Evolutionary conservation across 2,113 vertebrate genomes (phyloP), one percentile per base, ranked within the genome.

Genomic region (Nothoprocta pentlandii): DNA sequence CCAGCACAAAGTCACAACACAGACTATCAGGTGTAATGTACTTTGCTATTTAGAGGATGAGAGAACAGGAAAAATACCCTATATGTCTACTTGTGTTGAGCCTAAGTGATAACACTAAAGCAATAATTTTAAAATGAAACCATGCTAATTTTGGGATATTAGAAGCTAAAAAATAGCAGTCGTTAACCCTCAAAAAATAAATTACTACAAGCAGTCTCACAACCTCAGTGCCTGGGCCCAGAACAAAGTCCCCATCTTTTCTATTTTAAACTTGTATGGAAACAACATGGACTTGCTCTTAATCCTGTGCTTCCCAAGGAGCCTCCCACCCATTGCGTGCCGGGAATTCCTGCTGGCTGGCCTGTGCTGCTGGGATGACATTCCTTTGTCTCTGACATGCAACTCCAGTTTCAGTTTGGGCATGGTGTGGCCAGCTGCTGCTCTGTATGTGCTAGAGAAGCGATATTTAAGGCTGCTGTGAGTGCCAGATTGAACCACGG

Each of bases 291-390:
- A 12, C 41, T 89, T n/a, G n/a, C 61, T 78, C 11, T 63, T 63
- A 63, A 44, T 81, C 69, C 64, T 8, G 0, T 19, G 30, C 22
- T 68, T 74, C 32, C 2, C 36, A 53, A 59, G 9, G 69, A 63
- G 46, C 21, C 0, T 91, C 51, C 41, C 67, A 81, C 0, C 0
- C n/a, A 26, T 84, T 41, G 26, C 1, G 0, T 51, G 47, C 23
- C 0, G 6, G 19, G 66, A 0, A 0, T 75, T 85, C 28, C 3
- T 21, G n/a, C 36, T 39, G 8, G 47, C 67, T 68, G 58, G 56
- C 64, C 10, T 28, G 54, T 22, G 4, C 69, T 80, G 30, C 53
- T 77, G 84, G 25, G 62, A 41, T 90, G 32, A 2, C 21, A 5
- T 62, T 79, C 28, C n/a, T 62, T n/a, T 41, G 13, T 3, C 58